Evolutionary conservation across 2,888 invertebrate species (phyloP).

Genomic region (Heterodera filipjevi): DNA sequence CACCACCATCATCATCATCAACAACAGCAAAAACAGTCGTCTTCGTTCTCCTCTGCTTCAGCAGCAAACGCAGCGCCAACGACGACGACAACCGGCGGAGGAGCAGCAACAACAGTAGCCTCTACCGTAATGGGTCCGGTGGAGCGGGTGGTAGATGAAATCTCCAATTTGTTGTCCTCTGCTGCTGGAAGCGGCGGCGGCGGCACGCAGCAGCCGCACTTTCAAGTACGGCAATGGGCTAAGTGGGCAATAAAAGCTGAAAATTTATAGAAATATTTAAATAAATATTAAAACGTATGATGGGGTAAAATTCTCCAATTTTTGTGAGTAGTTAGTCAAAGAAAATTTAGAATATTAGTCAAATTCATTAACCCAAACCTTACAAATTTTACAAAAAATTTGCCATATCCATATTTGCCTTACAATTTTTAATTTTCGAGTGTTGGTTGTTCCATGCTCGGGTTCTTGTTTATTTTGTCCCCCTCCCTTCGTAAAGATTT

Average conservation of each 20-base stretch:
- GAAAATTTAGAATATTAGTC: too few species aligned
- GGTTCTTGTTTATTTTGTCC: too few species aligned
- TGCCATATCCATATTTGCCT: too few species aligned
- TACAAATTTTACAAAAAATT: too few species aligned
- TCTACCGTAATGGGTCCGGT: not conserved
- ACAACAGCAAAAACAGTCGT: not conserved
- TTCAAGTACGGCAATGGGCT: not conserved
- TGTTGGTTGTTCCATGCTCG: too few species aligned
- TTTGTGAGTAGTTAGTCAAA: too few species aligned
- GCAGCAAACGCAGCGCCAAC: not conserved
- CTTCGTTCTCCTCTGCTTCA: not conserved
- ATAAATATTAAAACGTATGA: too few species aligned
- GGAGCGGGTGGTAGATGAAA: slow-evolving; percentile 18
- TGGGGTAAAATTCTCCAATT: too few species aligned
- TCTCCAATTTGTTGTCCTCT: slow-evolving; percentile 29
- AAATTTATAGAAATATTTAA: slow-evolving; percentile 27
- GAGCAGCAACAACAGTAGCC: not conserved
- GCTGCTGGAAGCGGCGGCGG: slow-evolving; percentile 13
- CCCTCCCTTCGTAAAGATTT: too few species aligned
- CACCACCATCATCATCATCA: not conserved
- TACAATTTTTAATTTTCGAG: too few species aligned
- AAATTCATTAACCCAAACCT: too few species aligned
- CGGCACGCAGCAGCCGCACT: slow-evolving; percentile 34
- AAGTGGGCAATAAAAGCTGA: slow-evolving; percentile 42
- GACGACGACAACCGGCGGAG: not conserved